These are phyloP conservation scores for Rhagonycha fulva DNA, from an alignment of 2,888 invertebrate genomes.

Conservation along the genomic window DNA sequence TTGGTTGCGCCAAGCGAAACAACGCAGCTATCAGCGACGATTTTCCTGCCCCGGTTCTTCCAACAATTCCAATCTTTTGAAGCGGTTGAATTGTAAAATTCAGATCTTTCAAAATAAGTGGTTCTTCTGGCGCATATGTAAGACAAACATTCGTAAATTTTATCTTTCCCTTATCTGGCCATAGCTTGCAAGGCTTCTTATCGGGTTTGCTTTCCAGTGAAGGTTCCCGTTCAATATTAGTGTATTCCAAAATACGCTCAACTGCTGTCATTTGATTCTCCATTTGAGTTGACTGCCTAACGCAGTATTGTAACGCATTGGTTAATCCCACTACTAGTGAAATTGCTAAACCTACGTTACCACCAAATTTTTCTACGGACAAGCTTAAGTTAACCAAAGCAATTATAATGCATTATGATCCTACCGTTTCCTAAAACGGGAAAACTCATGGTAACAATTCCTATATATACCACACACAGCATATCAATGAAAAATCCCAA, in stretches of 20 bases:
- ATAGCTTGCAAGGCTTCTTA: conserved; percentile 75
- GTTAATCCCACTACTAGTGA: conserved; percentile 51
- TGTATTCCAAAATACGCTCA: conserved; percentile 68
- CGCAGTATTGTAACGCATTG: conserved; percentile 83
- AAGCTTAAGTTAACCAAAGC: rapidly evolving
- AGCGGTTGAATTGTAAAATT: conserved; percentile 69
- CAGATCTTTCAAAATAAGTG: conserved; percentile 75
- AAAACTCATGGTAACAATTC: conserved; percentile 83
- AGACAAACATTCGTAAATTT: conserved; percentile 72
- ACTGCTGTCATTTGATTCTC: conserved; percentile 87
- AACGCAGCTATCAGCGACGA: conserved; percentile 71
- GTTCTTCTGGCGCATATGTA: conserved; percentile 72
- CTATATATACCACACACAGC: conserved; percentile 84
- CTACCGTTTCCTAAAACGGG: conserved; percentile 67
- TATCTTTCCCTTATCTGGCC: conserved; percentile 74
- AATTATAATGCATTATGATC: background rate
- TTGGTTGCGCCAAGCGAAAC: conserved; percentile 65
- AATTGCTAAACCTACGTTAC: conserved; percentile 52
- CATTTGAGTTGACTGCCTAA: conserved; percentile 58
- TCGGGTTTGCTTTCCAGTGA: conserved; percentile 62
- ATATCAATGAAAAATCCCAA: conserved; percentile 93
- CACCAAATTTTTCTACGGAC: conserved; percentile 46
- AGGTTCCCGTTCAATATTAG: conserved; percentile 43
- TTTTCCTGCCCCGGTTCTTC: conserved; percentile 83
- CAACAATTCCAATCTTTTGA: conserved; percentile 81